phyloP scores from a whole-genome alignment of 2,113 vertebrate genomes.

The Psittacara wagleri region DNA sequence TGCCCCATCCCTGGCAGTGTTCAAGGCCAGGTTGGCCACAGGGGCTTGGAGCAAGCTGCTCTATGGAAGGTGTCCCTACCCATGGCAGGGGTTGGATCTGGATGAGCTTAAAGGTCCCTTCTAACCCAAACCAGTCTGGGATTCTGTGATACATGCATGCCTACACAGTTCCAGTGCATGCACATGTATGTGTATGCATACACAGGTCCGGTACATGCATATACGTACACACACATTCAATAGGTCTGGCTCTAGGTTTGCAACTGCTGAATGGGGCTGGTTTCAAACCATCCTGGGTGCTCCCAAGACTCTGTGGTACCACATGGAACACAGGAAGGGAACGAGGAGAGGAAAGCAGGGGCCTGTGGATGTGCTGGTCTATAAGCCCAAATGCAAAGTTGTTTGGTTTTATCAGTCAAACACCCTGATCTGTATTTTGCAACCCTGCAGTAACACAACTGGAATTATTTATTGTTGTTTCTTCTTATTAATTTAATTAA shows the following conservation, averaged over 20 bases:
- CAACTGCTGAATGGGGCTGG: background rate
- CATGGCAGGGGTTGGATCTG: background rate
- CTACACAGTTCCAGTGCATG: background rate
- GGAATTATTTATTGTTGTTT: constrained; percentile 28
- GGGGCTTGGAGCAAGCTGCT: too few species aligned
- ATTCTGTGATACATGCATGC: background rate
- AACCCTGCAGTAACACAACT: background rate
- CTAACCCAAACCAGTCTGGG: background rate
- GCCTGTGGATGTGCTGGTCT: fast-evolving
- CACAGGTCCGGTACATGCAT: background rate
- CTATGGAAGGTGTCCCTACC: too few species aligned
- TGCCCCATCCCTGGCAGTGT: too few species aligned
- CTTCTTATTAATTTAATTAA: constrained; percentile 40
- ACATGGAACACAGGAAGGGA: fast-evolving
- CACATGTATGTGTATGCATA: background rate
- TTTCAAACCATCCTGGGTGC: fast-evolving
- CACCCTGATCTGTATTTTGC: background rate
- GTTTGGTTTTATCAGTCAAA: background rate
- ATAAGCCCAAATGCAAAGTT: fast-evolving
- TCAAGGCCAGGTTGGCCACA: too few species aligned
- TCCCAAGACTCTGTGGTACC: background rate
- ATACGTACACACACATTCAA: too few species aligned
- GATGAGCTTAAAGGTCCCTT: background rate
- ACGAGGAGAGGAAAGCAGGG: background rate
- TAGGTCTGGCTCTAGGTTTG: background rate